Base-by-base conservation (phyloP, 1,140 invertebrate species). In the Vollenhovia emeryi region DNA sequence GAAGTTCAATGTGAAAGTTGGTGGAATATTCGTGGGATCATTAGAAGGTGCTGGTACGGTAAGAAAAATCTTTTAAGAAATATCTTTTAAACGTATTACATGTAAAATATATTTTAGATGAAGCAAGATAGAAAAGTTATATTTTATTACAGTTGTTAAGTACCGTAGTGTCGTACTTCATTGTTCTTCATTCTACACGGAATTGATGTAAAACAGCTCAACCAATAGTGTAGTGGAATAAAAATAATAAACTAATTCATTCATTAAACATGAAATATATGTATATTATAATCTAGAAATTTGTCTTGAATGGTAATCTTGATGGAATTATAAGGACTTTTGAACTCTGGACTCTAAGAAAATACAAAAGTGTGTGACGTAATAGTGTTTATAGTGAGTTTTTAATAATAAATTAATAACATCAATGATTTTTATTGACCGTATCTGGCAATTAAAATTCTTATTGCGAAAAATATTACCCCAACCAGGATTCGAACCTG, bases 361-460 rank as follows among this genome's bases (percentile, higher is more conserved):
- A n/a, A n/a, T n/a, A n/a, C n/a, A n/a, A n/a, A n/a, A n/a, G n/a
- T n/a, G n/a, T n/a, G n/a, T n/a, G n/a, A n/a, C n/a, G n/a, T n/a
- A n/a, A n/a, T 11, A 7, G 0, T 69, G 0, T 69, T 9, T 13
- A 6, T 4, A 30, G 21, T 55, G 15, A 21, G 7, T 73, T 59
- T 30, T 8, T n/a, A 52, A 52, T 59, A 15, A 71, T n/a, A 60
- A 60, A 71, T 43, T n/a, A n/a, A n/a, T n/a, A n/a, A n/a, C n/a
- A n/a, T n/a, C n/a, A n/a, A n/a, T n/a, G n/a, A n/a, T n/a, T n/a
- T n/a, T n/a, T n/a, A n/a, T n/a, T n/a, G n/a, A n/a, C n/a, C n/a
- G n/a, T n/a, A n/a, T n/a, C n/a, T n/a, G n/a, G n/a, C n/a, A n/a
- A n/a, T n/a, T n/a, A n/a, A n/a, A n/a, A n/a, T n/a, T n/a, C n/a